Percentiles rank a stretch among this genome's conserved stretches.
Evolutionary conservation across 2,797 vertebrate genomes (phyloP).

Genomic region (Heteromormyrus szaboi): DNA sequence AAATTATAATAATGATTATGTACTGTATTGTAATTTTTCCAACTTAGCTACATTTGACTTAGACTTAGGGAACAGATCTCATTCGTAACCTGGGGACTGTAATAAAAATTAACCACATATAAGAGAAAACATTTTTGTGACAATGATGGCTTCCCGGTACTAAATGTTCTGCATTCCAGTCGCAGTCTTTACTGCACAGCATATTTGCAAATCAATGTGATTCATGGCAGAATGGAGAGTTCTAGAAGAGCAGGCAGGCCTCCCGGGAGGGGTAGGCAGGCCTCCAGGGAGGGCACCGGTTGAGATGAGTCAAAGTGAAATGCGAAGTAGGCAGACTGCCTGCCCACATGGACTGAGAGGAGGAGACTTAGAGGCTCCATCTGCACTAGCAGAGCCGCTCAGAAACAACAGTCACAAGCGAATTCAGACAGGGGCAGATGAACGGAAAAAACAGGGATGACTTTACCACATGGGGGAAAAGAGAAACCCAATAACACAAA

Average conservation of each 20-base stretch:
- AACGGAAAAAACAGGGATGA: background rate
- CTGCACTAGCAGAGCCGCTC: background rate
- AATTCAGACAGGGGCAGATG: slow-evolving; percentile 37
- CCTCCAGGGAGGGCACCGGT: background rate
- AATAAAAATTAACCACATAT: background rate
- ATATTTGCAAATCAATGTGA: background rate
- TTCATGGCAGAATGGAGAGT: background rate
- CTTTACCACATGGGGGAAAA: background rate
- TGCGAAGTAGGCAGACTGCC: background rate
- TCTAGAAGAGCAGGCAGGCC: background rate
- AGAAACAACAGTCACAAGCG: slow-evolving; percentile 28
- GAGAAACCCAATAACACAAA: slow-evolving; percentile 30
- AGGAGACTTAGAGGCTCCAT: too few relatives aligned
- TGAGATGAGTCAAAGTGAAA: background rate
- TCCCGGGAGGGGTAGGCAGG: background rate
- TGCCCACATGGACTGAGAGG: background rate
- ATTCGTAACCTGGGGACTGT: background rate
- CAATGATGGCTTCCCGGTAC: background rate
- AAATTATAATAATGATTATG: background rate
- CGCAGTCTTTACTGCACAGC: background rate
- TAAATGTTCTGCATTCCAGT: background rate
- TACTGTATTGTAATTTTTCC: background rate
- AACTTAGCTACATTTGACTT: background rate
- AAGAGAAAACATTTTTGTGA: background rate
- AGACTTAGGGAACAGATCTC: background rate